Evolutionary conservation across 2,113 vertebrate species (phyloP), one percentile per base, ranked within the genome.

Genomic region (Numida meleagris): DNA sequence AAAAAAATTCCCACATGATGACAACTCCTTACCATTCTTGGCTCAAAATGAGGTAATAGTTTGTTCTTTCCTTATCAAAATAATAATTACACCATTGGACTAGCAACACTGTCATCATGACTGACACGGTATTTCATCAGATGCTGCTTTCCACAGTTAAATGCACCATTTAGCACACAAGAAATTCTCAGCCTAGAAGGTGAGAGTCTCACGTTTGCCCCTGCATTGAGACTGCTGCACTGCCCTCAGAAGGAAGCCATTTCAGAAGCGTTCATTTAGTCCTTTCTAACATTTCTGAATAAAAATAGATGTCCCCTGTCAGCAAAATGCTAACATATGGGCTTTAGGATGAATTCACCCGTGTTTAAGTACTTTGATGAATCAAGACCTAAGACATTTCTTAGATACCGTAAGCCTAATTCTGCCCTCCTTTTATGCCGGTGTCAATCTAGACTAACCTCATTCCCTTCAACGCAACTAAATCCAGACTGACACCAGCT

Each of bases 401-500:
- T 92, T 62, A 87, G 86, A 85, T 76, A 73, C 62, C 2, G 3
- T 76, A 89, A 95, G 78, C 81, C 93, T 92, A 96, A 94, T 91
- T 92, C 89, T 89, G 81, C 86, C 78, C 74, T 95, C 80, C 48
- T 96, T 94, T 96, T 87, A 66, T 82, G 68, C 67, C 1, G 0
- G 18, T 91, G 91, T 93, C 96, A 93, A 40, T 89, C 93, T 87
- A 73, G 81, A 95, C 94, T 92, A 94, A 94, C 93, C 71, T 85
- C 78, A 77, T 79, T 93, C 62, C 81, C 66, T 66, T 82, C 81
- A 89, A 62, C 1, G 1, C 21, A 53, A 43, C 71, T 92, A 94
- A 94, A 95, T 91, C 84, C 93, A 90, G 48, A 70, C 89, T 91
- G 93, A 93, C 94, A 92, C 61, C 74, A 70, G 66, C 89, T 79